Evolutionary conservation across 2,888 invertebrate genomes (phyloP).

Genomic region (Apodemia arnacis): DNA sequence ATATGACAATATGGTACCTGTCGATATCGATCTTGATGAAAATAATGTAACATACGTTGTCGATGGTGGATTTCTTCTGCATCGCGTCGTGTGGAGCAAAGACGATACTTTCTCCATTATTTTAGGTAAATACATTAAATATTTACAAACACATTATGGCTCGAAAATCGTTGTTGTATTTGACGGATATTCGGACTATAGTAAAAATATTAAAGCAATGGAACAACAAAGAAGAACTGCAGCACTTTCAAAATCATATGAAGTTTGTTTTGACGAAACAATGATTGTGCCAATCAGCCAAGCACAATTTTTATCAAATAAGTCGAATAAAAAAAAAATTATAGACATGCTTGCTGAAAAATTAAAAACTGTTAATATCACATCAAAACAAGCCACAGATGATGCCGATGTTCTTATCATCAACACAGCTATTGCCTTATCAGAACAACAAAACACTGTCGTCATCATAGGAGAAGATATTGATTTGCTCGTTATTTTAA

Average conservation of each 20-base stretch:
- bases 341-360: constrained; percentile 85
- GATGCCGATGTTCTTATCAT: constrained; percentile 89
- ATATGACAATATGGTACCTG: constrained; percentile 75
- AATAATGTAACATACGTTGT: constrained; percentile 66
- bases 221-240: constrained; percentile 88
- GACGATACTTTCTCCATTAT: constrained; percentile 73
- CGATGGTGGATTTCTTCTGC: constrained; percentile 86
- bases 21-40: constrained; percentile 68
- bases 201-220: constrained; percentile 88
- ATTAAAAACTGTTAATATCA: constrained; percentile 87
- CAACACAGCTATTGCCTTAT: constrained; percentile 87
- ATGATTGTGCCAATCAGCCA: constrained; percentile 82
- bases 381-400: constrained; percentile 87
- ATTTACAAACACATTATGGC: constrained; percentile 84
- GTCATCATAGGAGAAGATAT: constrained; percentile 88
- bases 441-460: constrained; percentile 81
- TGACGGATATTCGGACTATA: constrained; percentile 85
- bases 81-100: constrained; percentile 85
- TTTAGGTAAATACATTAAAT: constrained; percentile 76
- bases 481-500: constrained; percentile 88
- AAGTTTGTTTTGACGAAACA: constrained; percentile 87
- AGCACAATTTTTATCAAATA: constrained; percentile 75
- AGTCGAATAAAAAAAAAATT: constrained; percentile 65
- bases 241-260: constrained; percentile 87
- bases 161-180: constrained; percentile 86